These are phyloP conservation scores for Scytalopus superciliaris DNA, from an alignment of 2,113 vertebrate species.

Conservation along the genomic window DNA sequence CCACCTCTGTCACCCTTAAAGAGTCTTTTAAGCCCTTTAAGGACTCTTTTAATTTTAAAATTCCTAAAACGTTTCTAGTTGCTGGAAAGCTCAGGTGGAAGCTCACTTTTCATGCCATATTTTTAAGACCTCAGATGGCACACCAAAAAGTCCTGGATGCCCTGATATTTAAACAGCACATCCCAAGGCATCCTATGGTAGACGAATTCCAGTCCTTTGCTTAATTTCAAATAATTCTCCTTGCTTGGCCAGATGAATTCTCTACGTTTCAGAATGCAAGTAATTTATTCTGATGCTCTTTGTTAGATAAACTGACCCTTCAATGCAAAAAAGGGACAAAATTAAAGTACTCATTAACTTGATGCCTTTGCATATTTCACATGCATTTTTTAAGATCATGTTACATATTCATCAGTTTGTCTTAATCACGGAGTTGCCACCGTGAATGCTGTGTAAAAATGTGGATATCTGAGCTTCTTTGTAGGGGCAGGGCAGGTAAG, in stretches of 20 bases:
- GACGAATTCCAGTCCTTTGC: not conserved
- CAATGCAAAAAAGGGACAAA: not conserved
- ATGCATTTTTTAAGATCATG: not conserved
- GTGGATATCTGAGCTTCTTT: not conserved
- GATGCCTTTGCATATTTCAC: not conserved
- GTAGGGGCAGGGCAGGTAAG: not conserved
- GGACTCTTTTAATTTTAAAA: too few species aligned
- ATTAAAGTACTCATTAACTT: not conserved
- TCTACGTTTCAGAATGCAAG: not conserved
- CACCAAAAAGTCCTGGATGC: not conserved
- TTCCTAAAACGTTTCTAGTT: not conserved
- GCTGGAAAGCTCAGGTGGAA: not conserved
- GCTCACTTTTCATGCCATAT: not conserved
- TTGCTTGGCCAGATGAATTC: not conserved
- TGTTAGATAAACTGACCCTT: not conserved
- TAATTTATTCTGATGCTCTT: not conserved
- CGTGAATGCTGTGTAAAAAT: not conserved
- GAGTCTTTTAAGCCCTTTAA: too few species aligned
- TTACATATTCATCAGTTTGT: constrained; percentile 3
- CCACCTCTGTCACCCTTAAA: not conserved
- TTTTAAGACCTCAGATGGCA: not conserved
- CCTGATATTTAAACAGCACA: not conserved
- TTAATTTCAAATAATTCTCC: not conserved
- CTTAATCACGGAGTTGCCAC: not conserved
- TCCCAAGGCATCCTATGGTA: not conserved